Evolutionary conservation across 53 echinoderm and acorn worm genomes (phyloP).

Genomic region (Mesocentrotus franciscanus): DNA sequence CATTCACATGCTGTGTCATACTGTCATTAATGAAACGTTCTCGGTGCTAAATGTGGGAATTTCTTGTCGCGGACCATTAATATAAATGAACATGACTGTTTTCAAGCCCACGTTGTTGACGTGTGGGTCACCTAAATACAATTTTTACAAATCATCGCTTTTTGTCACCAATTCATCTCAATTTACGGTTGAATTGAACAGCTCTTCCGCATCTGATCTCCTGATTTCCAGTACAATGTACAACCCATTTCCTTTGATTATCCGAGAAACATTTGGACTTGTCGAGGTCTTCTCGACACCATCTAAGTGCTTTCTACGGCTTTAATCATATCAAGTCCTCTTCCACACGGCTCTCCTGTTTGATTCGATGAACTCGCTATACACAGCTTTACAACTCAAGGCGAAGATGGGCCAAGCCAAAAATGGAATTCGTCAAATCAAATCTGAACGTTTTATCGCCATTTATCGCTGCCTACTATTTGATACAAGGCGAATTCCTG

Average conservation of each 20-base stretch:
- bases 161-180: constrained; percentile 46
- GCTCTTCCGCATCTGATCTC: neutral
- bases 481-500: constrained; percentile 59
- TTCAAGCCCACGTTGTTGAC: neutral
- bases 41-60: neutral
- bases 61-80: neutral
- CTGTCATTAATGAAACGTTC: neutral
- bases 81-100: neutral
- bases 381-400: neutral
- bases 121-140: neutral
- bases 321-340: constrained; percentile 54
- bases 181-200: constrained; percentile 20
- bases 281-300: constrained; percentile 26
- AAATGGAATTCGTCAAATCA: constrained; percentile 54
- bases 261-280: constrained; percentile 18
- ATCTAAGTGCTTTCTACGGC: constrained; percentile 55
- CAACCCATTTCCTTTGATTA: constrained; percentile 48
- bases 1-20: neutral
- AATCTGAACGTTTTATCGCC: constrained; percentile 56
- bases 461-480: constrained; percentile 58
- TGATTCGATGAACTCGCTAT: constrained; percentile 22
- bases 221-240: neutral
- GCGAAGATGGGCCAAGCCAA: neutral
- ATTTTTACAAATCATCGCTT: constrained; percentile 36
- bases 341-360: neutral